phyloP scores from a whole-genome alignment of 2,888 invertebrate species.

The Polymixis lichenea region DNA sequence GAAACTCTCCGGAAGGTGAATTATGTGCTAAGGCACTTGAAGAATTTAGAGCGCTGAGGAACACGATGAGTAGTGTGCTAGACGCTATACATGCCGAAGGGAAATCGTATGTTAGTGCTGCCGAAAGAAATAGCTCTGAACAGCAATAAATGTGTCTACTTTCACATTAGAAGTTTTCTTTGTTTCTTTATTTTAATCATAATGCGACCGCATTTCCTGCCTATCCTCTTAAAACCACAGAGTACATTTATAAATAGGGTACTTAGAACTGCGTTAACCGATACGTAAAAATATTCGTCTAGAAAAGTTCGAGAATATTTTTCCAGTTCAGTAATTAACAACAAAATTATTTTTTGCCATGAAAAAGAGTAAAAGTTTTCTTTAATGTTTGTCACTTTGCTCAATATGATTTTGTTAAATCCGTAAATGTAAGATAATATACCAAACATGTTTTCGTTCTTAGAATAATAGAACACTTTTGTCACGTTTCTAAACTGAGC shows the following conservation, averaged over 20 bases:
- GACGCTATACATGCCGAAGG: slow-evolving; percentile 81
- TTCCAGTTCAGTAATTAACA: background rate
- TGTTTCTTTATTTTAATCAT: slow-evolving; percentile 5
- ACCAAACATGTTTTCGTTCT: no score
- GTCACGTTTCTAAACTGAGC: slow-evolving; percentile 41
- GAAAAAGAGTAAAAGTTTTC: background rate
- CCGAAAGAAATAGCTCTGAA: slow-evolving; percentile 59
- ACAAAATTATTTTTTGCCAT: background rate
- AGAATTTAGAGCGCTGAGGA: slow-evolving; percentile 91
- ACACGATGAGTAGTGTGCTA: slow-evolving; percentile 83
- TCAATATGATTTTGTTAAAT: no score
- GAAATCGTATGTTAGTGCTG: slow-evolving; percentile 74
- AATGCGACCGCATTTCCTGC: slow-evolving; percentile 40
- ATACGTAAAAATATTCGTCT: slow-evolving; percentile 31
- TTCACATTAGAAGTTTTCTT: background rate
- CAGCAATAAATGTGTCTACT: slow-evolving; percentile 34
- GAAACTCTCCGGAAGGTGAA: slow-evolving; percentile 93
- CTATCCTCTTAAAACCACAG: no score
- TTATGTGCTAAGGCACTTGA: slow-evolving; percentile 92
- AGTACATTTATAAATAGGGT: no score
- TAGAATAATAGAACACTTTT: no score
- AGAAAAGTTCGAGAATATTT: slow-evolving; percentile 1
- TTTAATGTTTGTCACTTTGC: background rate
- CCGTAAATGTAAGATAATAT: no score
- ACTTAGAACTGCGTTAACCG: slow-evolving; percentile 9